phyloP scores from a whole-genome alignment of 2,113 vertebrate genomes.

The Lagopus muta region DNA sequence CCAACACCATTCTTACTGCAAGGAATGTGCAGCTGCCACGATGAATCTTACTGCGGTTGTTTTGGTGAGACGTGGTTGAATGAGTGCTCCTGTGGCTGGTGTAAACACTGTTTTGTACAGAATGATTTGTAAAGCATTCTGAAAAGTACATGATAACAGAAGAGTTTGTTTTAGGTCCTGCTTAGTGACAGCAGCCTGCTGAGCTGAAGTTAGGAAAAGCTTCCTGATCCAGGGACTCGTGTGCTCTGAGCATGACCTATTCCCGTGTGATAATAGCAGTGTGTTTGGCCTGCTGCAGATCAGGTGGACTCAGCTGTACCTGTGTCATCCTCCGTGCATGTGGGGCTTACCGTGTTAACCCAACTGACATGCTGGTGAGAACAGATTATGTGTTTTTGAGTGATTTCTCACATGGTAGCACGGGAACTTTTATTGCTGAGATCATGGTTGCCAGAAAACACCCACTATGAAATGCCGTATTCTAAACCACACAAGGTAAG shows the following conservation, averaged over 20 bases:
- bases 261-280: not conserved
- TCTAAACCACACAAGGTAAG: not conserved
- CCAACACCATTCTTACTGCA: not conserved
- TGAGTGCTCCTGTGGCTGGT: not conserved
- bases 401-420: not conserved
- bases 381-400: not conserved
- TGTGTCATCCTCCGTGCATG: not conserved
- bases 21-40: not conserved
- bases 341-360: not conserved
- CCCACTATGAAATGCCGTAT: not conserved
- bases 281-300: not conserved
- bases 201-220: slow-evolving; percentile 31
- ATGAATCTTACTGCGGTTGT: not conserved
- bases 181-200: not conserved
- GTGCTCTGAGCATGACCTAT: slow-evolving; percentile 1
- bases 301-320: not conserved
- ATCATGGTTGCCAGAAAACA: not conserved
- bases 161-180: not conserved
- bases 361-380: not conserved
- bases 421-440: not conserved
- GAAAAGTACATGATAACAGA: not conserved
- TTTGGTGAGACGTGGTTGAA: not conserved
- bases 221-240: not conserved
- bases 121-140: not conserved
- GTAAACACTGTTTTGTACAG: not conserved